Evolutionary conservation across 2,888 invertebrate species (phyloP).

Genomic region (Luperina nickerlii): DNA sequence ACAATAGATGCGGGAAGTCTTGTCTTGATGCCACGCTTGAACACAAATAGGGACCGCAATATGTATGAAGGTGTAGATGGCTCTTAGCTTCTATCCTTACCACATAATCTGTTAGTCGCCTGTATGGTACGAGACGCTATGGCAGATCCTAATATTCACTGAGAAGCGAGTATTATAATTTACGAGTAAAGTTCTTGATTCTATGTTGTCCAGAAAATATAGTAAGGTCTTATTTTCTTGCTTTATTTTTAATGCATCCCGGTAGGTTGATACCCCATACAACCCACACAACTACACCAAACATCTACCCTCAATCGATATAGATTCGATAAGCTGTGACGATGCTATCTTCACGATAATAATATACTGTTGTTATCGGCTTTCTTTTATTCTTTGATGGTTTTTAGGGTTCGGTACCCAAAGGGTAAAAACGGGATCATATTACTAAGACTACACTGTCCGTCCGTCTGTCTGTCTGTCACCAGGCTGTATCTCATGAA

Average conservation of each 20-base stretch:
- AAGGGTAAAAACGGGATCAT: too few species aligned
- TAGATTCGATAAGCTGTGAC: slow-evolving; percentile 45
- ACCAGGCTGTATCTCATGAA: too few species aligned
- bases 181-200: background rate
- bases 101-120: slow-evolving; percentile 2
- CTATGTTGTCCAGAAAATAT: slow-evolving; percentile 2
- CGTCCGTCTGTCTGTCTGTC: too few species aligned
- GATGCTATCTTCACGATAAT: slow-evolving; percentile 25
- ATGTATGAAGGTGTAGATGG: slow-evolving; percentile 13
- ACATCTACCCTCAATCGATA: slow-evolving; percentile 52
- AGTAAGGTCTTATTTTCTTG: background rate
- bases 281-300: slow-evolving; percentile 22
- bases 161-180: background rate
- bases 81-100: slow-evolving; percentile 14
- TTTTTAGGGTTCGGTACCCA: background rate
- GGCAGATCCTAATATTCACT: background rate
- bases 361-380: slow-evolving; percentile 8
- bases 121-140: background rate
- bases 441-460: too few species aligned
- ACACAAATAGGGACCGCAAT: slow-evolving; percentile 23
- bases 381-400: slow-evolving; percentile 20
- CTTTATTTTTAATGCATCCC: slow-evolving; percentile 15
- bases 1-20: slow-evolving; percentile 53
- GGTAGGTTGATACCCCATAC: slow-evolving; percentile 43
- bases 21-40: slow-evolving; percentile 38